These are phyloP conservation scores for Bemisia tabaci DNA, from an alignment of 1,140 invertebrate genomes.

Conservation along the genomic window DNA sequence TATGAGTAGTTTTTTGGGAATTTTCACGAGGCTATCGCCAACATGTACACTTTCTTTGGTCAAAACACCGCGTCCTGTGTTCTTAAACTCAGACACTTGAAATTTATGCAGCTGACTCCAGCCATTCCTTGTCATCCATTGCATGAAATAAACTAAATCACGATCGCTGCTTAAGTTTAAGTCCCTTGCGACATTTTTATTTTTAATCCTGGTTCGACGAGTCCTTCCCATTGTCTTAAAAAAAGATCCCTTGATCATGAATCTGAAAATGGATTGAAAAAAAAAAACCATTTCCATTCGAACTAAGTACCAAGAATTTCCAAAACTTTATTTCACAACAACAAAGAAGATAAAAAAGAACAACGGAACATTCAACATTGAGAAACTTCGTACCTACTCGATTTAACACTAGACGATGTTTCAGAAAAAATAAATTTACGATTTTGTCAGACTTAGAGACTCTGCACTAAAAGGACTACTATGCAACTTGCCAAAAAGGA, in stretches of 20 bases:
- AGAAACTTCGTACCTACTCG: no score
- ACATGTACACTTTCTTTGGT: conserved; percentile 25
- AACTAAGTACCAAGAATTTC: no score
- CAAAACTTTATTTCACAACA: no score
- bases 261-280: background rate
- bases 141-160: background rate
- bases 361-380: no score
- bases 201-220: background rate
- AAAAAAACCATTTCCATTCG: background rate
- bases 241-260: background rate
- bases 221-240: background rate
- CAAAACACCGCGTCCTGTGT: conserved; percentile 35
- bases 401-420: no score
- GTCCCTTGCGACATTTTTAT: background rate
- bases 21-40: conserved; percentile 31
- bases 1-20: conserved; percentile 32
- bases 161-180: background rate
- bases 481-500: no score
- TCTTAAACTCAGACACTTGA: conserved; percentile 18
- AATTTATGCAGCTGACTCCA: background rate
- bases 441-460: no score
- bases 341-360: no score
- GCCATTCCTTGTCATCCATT: background rate
- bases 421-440: no score
- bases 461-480: no score